phyloP scores from a whole-genome alignment of 2,113 vertebrate genomes.

The Pogonocichla stellata region DNA sequence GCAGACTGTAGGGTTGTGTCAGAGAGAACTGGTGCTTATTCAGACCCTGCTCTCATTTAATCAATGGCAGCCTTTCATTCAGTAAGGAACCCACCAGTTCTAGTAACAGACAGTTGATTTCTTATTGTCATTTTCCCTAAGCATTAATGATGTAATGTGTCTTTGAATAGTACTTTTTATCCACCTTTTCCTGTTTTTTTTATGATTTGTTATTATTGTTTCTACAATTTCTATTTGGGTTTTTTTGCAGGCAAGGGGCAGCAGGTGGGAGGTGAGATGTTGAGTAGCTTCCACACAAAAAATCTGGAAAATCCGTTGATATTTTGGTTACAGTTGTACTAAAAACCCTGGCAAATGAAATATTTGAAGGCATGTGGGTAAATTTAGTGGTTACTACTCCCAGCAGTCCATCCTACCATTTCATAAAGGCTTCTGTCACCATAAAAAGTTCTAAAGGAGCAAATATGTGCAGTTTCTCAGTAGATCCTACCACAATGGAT shows the following conservation, averaged over 20 bases:
- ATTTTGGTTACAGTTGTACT: background rate
- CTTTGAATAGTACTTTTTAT: background rate
- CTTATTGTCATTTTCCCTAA: background rate
- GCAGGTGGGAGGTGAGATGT: fast-evolving
- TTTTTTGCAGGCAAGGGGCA: background rate
- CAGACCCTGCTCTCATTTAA: background rate
- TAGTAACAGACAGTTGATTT: background rate
- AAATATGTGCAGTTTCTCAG: background rate
- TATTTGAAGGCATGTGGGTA: background rate
- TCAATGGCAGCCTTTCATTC: background rate
- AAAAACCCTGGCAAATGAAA: background rate
- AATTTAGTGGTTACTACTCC: background rate
- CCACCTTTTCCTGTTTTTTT: background rate
- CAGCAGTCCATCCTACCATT: background rate
- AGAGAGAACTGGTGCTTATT: background rate
- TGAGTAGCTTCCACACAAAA: background rate
- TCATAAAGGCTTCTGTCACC: background rate
- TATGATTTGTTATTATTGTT: background rate
- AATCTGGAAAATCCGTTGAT: background rate
- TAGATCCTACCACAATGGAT: background rate
- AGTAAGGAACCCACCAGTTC: background rate
- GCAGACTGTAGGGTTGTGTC: background rate
- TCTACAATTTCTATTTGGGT: background rate
- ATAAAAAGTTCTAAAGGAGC: background rate
- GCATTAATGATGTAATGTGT: background rate